phyloP scores from a whole-genome alignment of 2,888 invertebrate genomes.

The Scrobipalpa costella region DNA sequence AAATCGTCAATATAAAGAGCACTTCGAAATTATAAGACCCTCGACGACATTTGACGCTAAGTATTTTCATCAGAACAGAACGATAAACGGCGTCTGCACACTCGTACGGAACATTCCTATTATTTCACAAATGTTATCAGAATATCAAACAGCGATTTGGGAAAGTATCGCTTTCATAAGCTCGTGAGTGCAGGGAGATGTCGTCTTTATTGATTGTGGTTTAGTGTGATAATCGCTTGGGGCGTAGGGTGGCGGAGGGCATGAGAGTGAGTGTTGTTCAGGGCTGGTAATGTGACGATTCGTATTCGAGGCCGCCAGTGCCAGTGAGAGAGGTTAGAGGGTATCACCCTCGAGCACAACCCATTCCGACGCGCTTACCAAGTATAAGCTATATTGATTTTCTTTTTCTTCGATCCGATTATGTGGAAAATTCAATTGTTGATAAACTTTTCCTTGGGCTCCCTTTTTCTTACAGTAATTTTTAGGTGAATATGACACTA shows the following conservation, averaged over 20 bases:
- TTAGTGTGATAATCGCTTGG: slow-evolving; percentile 50
- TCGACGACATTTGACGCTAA: slow-evolving; percentile 39
- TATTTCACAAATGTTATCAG: slow-evolving; percentile 72
- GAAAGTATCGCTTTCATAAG: slow-evolving; percentile 42
- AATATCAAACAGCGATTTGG: slow-evolving; percentile 69
- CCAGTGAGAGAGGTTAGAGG: slow-evolving; percentile 52
- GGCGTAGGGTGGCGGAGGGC: slow-evolving; percentile 43
- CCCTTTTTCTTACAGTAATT: neutral
- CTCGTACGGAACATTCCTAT: slow-evolving; percentile 62
- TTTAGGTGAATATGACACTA: neutral
- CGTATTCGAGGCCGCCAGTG: slow-evolving; percentile 64
- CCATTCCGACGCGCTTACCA: slow-evolving; percentile 49
- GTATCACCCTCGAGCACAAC: slow-evolving; percentile 51
- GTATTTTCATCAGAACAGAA: slow-evolving; percentile 56
- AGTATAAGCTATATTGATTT: slow-evolving; percentile 57
- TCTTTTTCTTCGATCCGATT: slow-evolving; percentile 33
- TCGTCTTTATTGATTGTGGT: slow-evolving; percentile 39
- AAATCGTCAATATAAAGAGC: slow-evolving; percentile 41
- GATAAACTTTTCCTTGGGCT: slow-evolving; percentile 18
- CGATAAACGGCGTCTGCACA: slow-evolving; percentile 54
- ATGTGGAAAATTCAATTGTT: slow-evolving; percentile 34
- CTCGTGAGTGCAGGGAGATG: slow-evolving; percentile 34
- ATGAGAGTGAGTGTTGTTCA: slow-evolving; percentile 74
- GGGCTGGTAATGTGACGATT: slow-evolving; percentile 73
- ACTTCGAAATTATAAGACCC: slow-evolving; percentile 42